Evolutionary conservation across 2,888 invertebrate genomes (phyloP).

Genomic region (Eretmocerus hayati): DNA sequence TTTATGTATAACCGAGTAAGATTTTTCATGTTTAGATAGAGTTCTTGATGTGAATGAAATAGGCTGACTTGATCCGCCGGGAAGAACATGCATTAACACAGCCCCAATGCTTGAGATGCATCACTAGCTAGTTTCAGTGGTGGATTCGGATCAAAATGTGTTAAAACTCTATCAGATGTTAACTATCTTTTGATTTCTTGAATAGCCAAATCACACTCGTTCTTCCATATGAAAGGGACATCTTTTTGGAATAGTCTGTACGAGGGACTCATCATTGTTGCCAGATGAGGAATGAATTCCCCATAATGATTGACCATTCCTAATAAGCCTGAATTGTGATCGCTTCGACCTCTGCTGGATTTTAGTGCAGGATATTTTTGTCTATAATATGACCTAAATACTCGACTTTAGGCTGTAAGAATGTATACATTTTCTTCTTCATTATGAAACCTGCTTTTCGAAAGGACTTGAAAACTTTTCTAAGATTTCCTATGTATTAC

Average conservation of each 20-base stretch:
- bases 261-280: neutral
- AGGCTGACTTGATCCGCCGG: constrained; percentile 28
- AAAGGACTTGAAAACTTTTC: no score
- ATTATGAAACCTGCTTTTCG: no score
- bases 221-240: neutral
- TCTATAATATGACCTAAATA: neutral
- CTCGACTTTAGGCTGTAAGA: neutral
- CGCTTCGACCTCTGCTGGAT: neutral
- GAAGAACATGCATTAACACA: constrained; percentile 28
- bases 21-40: constrained; percentile 32
- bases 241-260: neutral
- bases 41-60: constrained; percentile 32
- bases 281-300: neutral
- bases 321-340: no score
- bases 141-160: constrained; percentile 5
- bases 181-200: neutral
- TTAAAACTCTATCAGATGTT: neutral
- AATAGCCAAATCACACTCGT: neutral
- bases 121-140: constrained; percentile 4
- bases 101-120: constrained; percentile 28
- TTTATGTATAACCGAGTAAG: constrained; percentile 33
- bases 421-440: neutral
- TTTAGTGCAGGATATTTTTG: neutral
- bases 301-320: constrained; percentile 7
- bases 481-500: no score